Evolutionary conservation across 1,140 invertebrate species (phyloP).

Genomic region (Drosophila cardini): DNA sequence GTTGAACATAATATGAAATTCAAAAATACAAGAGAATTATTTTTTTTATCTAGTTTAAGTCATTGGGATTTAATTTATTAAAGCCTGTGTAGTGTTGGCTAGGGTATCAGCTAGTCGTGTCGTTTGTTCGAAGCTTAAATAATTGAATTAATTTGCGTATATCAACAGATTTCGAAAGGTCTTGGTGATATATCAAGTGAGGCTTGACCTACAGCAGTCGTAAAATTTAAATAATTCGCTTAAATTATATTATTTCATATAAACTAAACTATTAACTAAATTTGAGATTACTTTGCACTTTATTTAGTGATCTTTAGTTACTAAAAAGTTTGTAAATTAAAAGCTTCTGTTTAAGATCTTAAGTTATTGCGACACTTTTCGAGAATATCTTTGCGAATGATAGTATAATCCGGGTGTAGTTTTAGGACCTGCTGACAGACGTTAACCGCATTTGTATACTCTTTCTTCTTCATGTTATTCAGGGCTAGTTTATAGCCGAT

Average conservation of each 20-base stretch:
- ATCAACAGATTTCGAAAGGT: neutral
- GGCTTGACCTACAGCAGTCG: neutral
- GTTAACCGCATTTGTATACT: slow-evolving; percentile 91
- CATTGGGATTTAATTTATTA: too few relatives aligned
- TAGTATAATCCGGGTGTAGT: slow-evolving; percentile 94
- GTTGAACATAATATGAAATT: neutral
- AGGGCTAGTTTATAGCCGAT: slow-evolving; percentile 97
- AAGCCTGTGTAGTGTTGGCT: too few relatives aligned
- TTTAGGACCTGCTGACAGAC: slow-evolving; percentile 93
- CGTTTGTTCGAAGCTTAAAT: too few relatives aligned
- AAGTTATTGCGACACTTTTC: slow-evolving; percentile 96
- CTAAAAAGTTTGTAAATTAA: neutral
- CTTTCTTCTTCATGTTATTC: slow-evolving; percentile 95
- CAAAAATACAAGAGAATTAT: neutral
- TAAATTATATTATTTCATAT: neutral
- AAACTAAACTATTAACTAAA: too few relatives aligned
- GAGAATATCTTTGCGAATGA: slow-evolving; percentile 96
- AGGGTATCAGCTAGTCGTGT: too few relatives aligned
- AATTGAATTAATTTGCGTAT: too few relatives aligned
- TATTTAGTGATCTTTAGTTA: neutral
- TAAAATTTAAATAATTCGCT: too few relatives aligned
- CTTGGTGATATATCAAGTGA: neutral
- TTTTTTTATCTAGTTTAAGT: too few relatives aligned
- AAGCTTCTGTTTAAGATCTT: slow-evolving; percentile 86
- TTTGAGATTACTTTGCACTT: neutral